Evolutionary conservation across 1,140 invertebrate species (phyloP).

Genomic region (Ceratosolen fusciceps): DNA sequence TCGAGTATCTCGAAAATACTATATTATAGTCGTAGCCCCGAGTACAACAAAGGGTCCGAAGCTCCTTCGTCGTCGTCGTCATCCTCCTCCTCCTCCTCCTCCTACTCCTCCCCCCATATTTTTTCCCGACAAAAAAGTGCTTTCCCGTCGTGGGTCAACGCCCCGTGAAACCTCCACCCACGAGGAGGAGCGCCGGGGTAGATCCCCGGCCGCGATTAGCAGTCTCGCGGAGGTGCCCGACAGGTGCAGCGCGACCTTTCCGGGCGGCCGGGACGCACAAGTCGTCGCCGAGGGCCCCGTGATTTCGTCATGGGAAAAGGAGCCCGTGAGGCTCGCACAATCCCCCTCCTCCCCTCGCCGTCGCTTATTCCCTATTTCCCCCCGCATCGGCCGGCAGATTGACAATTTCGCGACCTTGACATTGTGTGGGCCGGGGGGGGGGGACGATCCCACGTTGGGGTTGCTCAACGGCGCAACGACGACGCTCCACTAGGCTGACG

Average conservation of each 20-base stretch:
- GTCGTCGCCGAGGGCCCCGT: conserved; percentile 50
- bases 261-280: no score
- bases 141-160: conserved; percentile 26
- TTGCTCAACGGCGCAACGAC: no score
- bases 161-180: not conserved
- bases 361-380: no score
- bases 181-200: not conserved
- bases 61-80: not conserved
- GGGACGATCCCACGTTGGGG: no score
- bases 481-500: no score
- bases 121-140: not conserved
- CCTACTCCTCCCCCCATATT: not conserved
- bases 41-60: not conserved
- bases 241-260: conserved; percentile 65
- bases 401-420: no score
- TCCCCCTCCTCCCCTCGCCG: no score
- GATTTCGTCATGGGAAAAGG: conserved; percentile 62
- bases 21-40: not conserved
- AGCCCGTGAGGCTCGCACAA: conserved; percentile 8
- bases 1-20: no score
- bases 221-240: conserved; percentile 47
- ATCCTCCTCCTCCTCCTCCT: not conserved
- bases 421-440: no score
- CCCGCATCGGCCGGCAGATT: not conserved
- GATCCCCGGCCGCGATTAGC: conserved; percentile 9